These are phyloP conservation scores for Amblyjoppa proteus DNA, from an alignment of 2,888 invertebrate species.

Conservation along the genomic window DNA sequence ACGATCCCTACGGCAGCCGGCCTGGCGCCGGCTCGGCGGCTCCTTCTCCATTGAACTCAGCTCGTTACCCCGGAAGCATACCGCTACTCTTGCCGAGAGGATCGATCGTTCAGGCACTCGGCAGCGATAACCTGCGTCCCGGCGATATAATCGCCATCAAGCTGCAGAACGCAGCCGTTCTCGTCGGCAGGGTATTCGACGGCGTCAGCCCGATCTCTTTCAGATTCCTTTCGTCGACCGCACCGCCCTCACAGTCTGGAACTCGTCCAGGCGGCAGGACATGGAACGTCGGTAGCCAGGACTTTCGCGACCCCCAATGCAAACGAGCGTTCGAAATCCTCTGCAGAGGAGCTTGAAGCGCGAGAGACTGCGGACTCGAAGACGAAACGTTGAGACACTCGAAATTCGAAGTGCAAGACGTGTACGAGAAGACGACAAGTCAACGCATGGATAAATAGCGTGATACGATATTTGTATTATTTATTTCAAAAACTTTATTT, in stretches of 20 bases:
- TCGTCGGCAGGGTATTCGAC: slow-evolving; percentile 69
- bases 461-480: slow-evolving; percentile 45
- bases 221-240: slow-evolving; percentile 42
- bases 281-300: slow-evolving; percentile 62
- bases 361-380: not conserved
- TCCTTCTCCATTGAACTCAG: not conserved
- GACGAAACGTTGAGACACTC: not conserved
- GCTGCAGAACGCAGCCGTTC: slow-evolving; percentile 52
- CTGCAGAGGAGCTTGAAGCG: not conserved
- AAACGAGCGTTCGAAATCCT: not conserved
- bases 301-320: slow-evolving; percentile 64
- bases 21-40: not conserved
- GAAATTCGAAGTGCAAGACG: not conserved
- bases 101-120: slow-evolving; percentile 60
- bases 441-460: not conserved
- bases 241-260: not conserved
- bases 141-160: slow-evolving; percentile 71
- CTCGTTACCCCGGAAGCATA: not conserved
- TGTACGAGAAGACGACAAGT: not conserved
- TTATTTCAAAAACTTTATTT: slow-evolving; percentile 33
- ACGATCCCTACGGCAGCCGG: not conserved
- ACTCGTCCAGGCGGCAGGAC: slow-evolving; percentile 34
- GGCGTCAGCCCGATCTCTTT: slow-evolving; percentile 67
- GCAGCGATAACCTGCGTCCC: slow-evolving; percentile 56
- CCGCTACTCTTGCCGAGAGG: slow-evolving; percentile 66